Conservation (phyloP, 2,797 vertebrate genomes). For the Tolypeutes matacus region DNA sequence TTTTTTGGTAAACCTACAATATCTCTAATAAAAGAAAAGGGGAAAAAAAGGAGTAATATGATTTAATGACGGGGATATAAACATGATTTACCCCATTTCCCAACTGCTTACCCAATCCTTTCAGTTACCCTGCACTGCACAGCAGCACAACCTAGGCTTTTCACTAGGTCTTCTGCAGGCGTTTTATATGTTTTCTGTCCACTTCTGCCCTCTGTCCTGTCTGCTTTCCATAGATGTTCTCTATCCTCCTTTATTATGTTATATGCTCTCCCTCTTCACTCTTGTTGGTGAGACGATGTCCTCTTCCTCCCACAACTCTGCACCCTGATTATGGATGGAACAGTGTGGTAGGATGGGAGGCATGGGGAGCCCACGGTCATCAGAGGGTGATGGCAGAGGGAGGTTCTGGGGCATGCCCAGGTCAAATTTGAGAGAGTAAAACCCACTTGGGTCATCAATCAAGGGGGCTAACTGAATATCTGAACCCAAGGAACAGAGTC, state of each 20-base stretch:
- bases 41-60: background rate
- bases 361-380: rapidly evolving
- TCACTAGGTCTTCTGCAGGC: background rate
- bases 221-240: background rate
- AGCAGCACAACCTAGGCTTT: background rate
- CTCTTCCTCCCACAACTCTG: too few species aligned
- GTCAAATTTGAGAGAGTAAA: background rate
- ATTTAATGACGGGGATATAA: background rate
- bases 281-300: background rate
- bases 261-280: background rate
- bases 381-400: background rate
- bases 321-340: too few species aligned
- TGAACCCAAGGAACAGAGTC: background rate
- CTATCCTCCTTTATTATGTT: background rate
- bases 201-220: too few species aligned
- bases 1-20: too few species aligned
- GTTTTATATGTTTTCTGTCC: background rate
- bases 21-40: too few species aligned
- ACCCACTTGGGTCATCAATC: background rate
- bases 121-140: background rate
- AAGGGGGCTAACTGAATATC: background rate
- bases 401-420: background rate
- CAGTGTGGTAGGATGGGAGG: rapidly evolving
- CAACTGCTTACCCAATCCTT: background rate
- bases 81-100: background rate